phyloP scores from a whole-genome alignment of 2,888 invertebrate genomes.

The Ormyrus pomaceus region DNA sequence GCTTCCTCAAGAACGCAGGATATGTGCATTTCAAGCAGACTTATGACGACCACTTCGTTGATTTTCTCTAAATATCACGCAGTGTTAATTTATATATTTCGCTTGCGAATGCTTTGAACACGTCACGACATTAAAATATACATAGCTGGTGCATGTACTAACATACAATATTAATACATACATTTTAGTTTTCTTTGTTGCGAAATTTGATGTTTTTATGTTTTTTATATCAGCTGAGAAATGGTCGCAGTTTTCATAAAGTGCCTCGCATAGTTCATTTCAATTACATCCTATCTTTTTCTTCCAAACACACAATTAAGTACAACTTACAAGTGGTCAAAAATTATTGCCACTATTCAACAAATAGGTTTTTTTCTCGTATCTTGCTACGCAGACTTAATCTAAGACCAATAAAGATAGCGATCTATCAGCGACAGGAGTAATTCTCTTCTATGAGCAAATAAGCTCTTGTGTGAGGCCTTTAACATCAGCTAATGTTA shows the following conservation, averaged over 20 bases:
- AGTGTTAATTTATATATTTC: slow-evolving; percentile 60
- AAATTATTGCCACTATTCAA: slow-evolving; percentile 68
- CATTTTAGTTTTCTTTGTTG: slow-evolving; percentile 51
- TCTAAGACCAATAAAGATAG: slow-evolving; percentile 63
- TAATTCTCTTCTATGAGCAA: slow-evolving; percentile 53
- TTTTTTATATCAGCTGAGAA: slow-evolving; percentile 59
- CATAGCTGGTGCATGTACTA: slow-evolving; percentile 66
- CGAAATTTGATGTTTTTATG: slow-evolving; percentile 47
- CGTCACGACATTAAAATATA: slow-evolving; percentile 71
- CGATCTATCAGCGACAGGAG: slow-evolving; percentile 66
- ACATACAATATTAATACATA: slow-evolving; percentile 58
- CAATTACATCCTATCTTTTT: slow-evolving; percentile 55
- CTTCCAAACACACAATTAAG: slow-evolving; percentile 64
- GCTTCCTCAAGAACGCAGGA: slow-evolving; percentile 43
- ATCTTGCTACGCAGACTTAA: slow-evolving; percentile 64
- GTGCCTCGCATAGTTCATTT: slow-evolving; percentile 57
- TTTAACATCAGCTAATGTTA: slow-evolving; percentile 43
- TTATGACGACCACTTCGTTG: slow-evolving; percentile 58
- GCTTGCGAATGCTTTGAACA: slow-evolving; percentile 68
- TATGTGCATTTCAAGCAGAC: slow-evolving; percentile 59
- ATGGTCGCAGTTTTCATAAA: slow-evolving; percentile 60
- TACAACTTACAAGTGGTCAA: slow-evolving; percentile 70
- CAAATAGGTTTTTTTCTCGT: slow-evolving; percentile 63
- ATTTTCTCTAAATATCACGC: slow-evolving; percentile 56
- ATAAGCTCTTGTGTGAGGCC: slow-evolving; percentile 47